Evolutionary conservation across 2,888 invertebrate species (phyloP), one percentile per base, ranked within the genome.

Genomic region (Acronicta alni): DNA sequence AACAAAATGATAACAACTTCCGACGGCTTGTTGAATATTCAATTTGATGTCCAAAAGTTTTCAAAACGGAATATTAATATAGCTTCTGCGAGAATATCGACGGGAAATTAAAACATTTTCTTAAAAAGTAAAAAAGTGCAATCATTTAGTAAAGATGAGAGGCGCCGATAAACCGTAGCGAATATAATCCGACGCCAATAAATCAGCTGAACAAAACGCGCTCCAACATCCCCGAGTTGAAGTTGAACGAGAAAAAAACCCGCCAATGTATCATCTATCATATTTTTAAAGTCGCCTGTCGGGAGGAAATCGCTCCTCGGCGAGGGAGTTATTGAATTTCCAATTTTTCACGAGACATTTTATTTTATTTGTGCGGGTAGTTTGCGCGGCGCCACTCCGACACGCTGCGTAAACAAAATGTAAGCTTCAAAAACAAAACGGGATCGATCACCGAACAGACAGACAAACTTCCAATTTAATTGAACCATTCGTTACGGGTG

Each of bases 321-420:
- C 57, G 60, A 57, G 52, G 52, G 74, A 82, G 81, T 87, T 87
- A 87, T 88, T 87, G 85, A 88, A 88, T 88, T 85, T 80, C 73
- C 80, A 84, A 87, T 84, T 82, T 86, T 78, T 79, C 75, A 75
- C 48, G 49, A 68, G 57, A 65, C 65, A 56, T 81, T 83, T 79
- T 74, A 83, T 83, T 81, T 80, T 84, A 80, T 81, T 84, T 82
- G 72, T 48, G 67, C 42, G 52, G 39, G 78, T 64, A 73, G 73
- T 58, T 67, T 55, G 67, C 49, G 48, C 55, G 59, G 60, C 54
- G 76, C 59, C 71, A 75, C 67, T 75, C 65, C 49, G 39, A 23
- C 59, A 15, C 55, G 12, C 37, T 30, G 57, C 38, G 54, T 63
- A 55, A 76, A 80, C 66, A 67, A 59, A 67, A 57, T 48, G 57